Evolutionary conservation across 2,113 vertebrate genomes (phyloP).

Genomic region (Muscicapa adusta): DNA sequence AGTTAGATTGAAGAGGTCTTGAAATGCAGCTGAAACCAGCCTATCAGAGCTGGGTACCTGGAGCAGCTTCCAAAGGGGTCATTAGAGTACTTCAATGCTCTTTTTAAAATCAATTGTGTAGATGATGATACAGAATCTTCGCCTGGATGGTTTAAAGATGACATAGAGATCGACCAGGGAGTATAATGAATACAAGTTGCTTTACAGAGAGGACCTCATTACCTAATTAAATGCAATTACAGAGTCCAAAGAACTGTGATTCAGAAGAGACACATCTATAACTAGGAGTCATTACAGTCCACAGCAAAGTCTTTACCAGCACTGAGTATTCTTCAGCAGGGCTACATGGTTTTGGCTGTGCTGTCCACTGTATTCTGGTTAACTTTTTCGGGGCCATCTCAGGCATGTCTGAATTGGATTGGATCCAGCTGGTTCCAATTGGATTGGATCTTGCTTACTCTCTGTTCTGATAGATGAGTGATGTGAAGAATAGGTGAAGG

Average conservation of each 20-base stretch:
- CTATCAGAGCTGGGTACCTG: background rate
- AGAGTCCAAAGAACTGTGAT: background rate
- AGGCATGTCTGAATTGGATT: background rate
- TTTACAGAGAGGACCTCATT: background rate
- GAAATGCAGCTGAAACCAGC: background rate
- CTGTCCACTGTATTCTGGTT: background rate
- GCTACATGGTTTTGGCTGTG: background rate
- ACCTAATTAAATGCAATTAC: conserved; percentile 20
- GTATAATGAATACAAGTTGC: background rate
- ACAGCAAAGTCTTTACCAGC: background rate
- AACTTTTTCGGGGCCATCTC: background rate
- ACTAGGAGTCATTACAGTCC: background rate
- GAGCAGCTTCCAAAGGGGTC: background rate
- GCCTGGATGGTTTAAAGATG: conserved; percentile 3
- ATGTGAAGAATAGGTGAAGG: background rate
- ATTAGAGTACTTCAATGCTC: background rate
- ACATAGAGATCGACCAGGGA: background rate
- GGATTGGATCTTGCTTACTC: background rate
- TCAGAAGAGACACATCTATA: background rate
- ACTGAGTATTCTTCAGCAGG: background rate
- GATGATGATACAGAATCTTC: background rate
- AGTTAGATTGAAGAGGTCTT: background rate
- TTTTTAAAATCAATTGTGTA: background rate
- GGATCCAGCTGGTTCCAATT: background rate
- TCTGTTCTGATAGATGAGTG: background rate